phyloP scores from a whole-genome alignment of 2,888 invertebrate species.

The Rhamnusium bicolor region DNA sequence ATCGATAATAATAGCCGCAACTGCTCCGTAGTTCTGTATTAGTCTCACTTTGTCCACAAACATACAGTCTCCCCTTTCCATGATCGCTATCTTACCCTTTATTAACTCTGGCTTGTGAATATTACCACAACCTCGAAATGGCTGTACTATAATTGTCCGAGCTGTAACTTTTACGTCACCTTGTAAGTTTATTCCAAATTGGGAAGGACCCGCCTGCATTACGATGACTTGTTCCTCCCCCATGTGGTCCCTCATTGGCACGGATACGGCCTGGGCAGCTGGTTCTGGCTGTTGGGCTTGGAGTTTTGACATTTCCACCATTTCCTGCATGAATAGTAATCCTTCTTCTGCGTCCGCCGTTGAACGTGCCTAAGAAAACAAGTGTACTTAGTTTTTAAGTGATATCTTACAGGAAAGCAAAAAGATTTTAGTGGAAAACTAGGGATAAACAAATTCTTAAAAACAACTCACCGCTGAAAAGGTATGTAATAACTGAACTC shows the following conservation, averaged over 20 bases:
- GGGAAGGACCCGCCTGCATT: constrained; percentile 89
- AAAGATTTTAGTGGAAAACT: not conserved
- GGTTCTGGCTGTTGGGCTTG: constrained; percentile 76
- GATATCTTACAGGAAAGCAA: not conserved
- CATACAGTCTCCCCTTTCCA: constrained; percentile 94
- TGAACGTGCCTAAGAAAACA: constrained; percentile 81
- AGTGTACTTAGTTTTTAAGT: too few relatives aligned
- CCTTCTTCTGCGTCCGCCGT: constrained; percentile 93
- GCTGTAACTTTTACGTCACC: constrained; percentile 79
- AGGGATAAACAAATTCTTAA: too few relatives aligned
- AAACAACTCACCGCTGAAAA: constrained; percentile 88
- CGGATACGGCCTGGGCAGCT: constrained; percentile 73
- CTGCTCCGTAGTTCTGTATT: constrained; percentile 86
- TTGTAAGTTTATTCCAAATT: constrained; percentile 87
- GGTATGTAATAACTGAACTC: constrained; percentile 93
- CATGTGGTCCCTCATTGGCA: constrained; percentile 67
- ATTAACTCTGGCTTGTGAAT: constrained; percentile 76
- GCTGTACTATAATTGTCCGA: constrained; percentile 78
- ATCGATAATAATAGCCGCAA: constrained; percentile 89
- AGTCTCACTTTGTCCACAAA: constrained; percentile 94
- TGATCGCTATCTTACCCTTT: constrained; percentile 85
- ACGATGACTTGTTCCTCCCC: constrained; percentile 61
- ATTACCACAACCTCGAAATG: constrained; percentile 79
- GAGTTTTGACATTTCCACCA: constrained; percentile 90
- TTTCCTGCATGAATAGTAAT: constrained; percentile 95